Evolutionary conservation across 1,140 invertebrate species (phyloP), one percentile per base, ranked within the genome.

Genomic region (Atta cephalotes): DNA sequence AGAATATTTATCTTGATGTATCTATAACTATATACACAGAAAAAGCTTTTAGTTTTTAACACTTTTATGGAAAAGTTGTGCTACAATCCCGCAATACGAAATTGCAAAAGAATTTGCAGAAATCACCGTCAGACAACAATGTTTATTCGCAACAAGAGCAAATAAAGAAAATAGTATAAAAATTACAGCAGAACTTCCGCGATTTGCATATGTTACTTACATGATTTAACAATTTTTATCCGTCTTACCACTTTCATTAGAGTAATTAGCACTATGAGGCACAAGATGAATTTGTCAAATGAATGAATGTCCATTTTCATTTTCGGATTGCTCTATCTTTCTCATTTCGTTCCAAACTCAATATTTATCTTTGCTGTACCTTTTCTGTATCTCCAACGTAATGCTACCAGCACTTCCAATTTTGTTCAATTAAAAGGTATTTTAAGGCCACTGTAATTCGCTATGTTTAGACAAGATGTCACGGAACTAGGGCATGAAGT

Each of bases 391-490:
- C 45, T 74, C 39, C 16, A 31, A 62, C 68, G 4, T 60, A 82
- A 35, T 9, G 39, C 56, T 39, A 28, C 25, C 18, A 74, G 35
- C 53, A 49, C 58, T 45, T 49, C 18, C 39, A 84, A 62, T 84
- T 84, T 84, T 76, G 70, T 84, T 62, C 70, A 84, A 84, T 84
- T 84, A 84, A 84, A 84, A 63, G 70, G 51, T 84, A 72, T 84
- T 84, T 84, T 84, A 84, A 84, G 39, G 14, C 80, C 80, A 49
- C 60, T 31, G 60, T 79, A 62, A 79, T 65, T 45, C 76, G 56
- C 39, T 25, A 45, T 51, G 56, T 84, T 84, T 74, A 76, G 80
- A 84, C 56, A 84, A 62, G 39, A 82, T 74, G 45, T 62, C 35
- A 18, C 68, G 39, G 56, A 84, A 84, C 80, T 76, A 35, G 80